Conservation (phyloP, 2,888 invertebrate species). For the Pilophorus perplexus region DNA sequence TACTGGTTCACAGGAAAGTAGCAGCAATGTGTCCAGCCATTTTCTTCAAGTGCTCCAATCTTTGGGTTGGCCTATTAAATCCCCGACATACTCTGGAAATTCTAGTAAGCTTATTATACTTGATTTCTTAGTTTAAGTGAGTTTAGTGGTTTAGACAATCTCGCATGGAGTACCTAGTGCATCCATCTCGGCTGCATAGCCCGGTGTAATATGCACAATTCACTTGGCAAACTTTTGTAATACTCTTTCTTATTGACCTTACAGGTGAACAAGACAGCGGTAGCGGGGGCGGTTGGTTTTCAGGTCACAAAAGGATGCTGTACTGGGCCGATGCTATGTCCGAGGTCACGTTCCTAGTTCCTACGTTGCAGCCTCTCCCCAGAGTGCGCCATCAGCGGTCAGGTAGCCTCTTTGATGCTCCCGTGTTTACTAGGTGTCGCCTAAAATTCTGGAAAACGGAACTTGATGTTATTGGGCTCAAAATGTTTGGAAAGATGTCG, state of each 20-base stretch:
- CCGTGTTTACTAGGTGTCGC: too few relatives aligned
- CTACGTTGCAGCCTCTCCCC: constrained; percentile 55
- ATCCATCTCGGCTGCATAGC: too few relatives aligned
- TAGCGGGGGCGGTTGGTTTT: constrained; percentile 68
- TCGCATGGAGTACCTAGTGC: too few relatives aligned
- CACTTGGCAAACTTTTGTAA: too few relatives aligned
- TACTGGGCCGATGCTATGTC: constrained; percentile 95
- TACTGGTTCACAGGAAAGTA: constrained; percentile 49
- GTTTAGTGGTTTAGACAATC: too few relatives aligned
- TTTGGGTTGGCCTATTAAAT: constrained; percentile 70
- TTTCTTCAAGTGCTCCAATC: constrained; percentile 64
- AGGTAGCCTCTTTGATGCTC: constrained; percentile 10
- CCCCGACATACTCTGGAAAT: constrained; percentile 1
- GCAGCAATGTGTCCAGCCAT: constrained; percentile 55
- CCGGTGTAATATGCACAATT: too few relatives aligned
- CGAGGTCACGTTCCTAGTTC: constrained; percentile 94
- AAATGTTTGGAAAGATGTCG: too few relatives aligned
- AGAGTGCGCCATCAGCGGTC: constrained; percentile 37
- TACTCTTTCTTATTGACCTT: background rate
- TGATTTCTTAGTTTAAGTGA: too few relatives aligned
- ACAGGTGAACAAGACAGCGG: constrained; percentile 25
- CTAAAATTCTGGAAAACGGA: too few relatives aligned
- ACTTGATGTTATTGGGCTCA: too few relatives aligned
- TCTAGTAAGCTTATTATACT: constrained; percentile 9
- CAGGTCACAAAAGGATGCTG: constrained; percentile 78